Conservation (phyloP, 2,113 vertebrate species). For the Scomber japonicus region DNA sequence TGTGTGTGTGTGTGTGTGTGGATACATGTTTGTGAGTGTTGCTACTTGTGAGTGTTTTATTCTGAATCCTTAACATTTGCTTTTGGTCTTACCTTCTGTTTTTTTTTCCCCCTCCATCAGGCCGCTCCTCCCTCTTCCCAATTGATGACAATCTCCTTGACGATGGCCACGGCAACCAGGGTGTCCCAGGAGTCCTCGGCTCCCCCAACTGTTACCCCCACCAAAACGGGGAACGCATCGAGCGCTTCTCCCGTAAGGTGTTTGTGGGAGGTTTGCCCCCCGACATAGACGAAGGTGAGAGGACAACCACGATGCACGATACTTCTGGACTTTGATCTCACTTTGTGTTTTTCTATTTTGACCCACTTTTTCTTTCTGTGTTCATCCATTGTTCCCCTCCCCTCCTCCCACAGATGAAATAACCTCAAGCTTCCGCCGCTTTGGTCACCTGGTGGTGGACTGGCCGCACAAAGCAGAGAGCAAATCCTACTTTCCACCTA, state of each 20-base stretch:
- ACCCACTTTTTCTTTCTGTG: neutral
- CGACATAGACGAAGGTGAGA: conserved; percentile 96
- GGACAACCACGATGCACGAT: neutral
- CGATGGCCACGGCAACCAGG: conserved; percentile 93
- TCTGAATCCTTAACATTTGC: neutral
- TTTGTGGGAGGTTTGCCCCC: conserved; percentile 98
- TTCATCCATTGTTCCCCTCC: neutral
- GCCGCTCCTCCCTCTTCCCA: conserved; percentile 96
- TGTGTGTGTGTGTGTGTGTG: conserved; percentile 6
- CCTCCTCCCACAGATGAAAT: conserved; percentile 90
- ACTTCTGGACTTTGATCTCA: neutral
- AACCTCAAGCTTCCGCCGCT: conserved; percentile 96
- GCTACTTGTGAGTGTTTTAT: conserved; percentile 27
- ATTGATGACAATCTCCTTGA: conserved; percentile 96
- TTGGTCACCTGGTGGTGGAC: conserved; percentile 97
- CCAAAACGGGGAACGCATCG: conserved; percentile 95
- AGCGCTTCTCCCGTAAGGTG: conserved; percentile 98
- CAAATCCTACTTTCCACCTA: conserved; percentile 98
- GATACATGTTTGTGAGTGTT: conserved; percentile 17
- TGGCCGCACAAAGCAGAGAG: conserved; percentile 99
- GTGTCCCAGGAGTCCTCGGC: conserved; percentile 89
- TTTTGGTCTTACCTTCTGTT: conserved; percentile 2
- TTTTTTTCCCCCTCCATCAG: conserved; percentile 76
- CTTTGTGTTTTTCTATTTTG: neutral
- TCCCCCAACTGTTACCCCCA: conserved; percentile 93